Evolutionary conservation across 37 sponge, comb jelly and placozoan species (phyloP).

Genomic region (Tethya wilhelma): DNA sequence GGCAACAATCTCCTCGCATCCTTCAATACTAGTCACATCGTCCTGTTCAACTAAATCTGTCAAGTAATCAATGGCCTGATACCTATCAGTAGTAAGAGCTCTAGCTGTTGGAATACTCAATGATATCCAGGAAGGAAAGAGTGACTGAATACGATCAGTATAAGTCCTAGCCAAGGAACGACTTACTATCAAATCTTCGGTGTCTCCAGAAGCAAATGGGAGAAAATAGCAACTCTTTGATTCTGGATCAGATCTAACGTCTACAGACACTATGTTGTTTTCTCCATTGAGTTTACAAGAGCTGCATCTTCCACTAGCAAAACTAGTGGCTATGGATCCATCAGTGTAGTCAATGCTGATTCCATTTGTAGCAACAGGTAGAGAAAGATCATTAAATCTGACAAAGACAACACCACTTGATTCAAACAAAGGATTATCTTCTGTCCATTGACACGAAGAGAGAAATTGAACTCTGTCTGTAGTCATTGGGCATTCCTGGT

Average conservation of each 20-base stretch:
- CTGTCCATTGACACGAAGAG: constrained; percentile 19
- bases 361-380: constrained; percentile 25
- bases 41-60: background rate
- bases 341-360: background rate
- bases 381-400: background rate
- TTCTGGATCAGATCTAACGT: background rate
- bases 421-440: background rate
- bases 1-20: constrained; percentile 4
- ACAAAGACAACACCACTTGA: constrained; percentile 30
- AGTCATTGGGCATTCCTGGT: constrained; percentile 17
- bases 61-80: background rate
- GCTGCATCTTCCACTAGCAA: background rate
- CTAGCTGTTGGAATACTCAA: background rate
- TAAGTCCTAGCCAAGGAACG: constrained; percentile 30
- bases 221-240: background rate
- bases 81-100: background rate
- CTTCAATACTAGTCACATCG: background rate
- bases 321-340: background rate
- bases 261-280: background rate
- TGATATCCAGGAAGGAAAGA: constrained; percentile 33
- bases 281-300: background rate
- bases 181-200: constrained; percentile 8
- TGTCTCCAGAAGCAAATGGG: constrained; percentile 4
- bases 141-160: background rate
- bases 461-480: background rate